Conservation (phyloP, 2,888 invertebrate genomes). For the Cataglyphis rosenhaueri region DNA sequence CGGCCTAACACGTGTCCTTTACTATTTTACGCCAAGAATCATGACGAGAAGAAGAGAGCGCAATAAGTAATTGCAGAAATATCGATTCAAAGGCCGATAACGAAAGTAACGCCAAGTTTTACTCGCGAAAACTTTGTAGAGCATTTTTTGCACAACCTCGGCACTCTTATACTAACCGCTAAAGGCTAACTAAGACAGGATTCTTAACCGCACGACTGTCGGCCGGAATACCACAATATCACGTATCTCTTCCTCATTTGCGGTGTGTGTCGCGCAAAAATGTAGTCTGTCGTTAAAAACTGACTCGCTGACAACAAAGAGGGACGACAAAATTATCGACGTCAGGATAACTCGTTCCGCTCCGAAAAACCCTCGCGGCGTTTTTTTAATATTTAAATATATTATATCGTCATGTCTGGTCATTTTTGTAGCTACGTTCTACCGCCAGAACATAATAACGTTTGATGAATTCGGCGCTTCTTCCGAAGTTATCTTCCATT, state of each 20-base stretch:
- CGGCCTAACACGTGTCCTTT: constrained; percentile 1
- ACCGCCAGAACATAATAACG: neutral
- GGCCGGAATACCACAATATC: neutral
- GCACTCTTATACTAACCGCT: constrained; percentile 20
- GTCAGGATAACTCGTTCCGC: neutral
- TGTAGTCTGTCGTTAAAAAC: constrained; percentile 19
- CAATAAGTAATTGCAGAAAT: neutral
- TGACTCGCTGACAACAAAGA: neutral
- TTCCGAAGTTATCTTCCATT: constrained; percentile 25
- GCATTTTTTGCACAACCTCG: constrained; percentile 8
- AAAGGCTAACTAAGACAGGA: neutral
- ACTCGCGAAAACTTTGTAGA: constrained; percentile 14
- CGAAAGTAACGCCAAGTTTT: neutral
- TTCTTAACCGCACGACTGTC: neutral
- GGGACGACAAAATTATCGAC: neutral
- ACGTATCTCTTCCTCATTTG: constrained; percentile 2
- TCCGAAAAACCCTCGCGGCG: neutral
- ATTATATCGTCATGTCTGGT: neutral
- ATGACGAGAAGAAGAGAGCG: too few species aligned
- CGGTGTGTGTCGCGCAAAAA: neutral
- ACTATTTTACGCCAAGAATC: neutral
- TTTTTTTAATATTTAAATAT: constrained; percentile 3
- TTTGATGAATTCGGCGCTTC: constrained; percentile 27
- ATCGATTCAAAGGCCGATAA: neutral
- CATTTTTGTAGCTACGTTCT: neutral